Evolutionary conservation across 1,140 invertebrate genomes (phyloP), one percentile per base, ranked within the genome.

Genomic region (Diprion similis): DNA sequence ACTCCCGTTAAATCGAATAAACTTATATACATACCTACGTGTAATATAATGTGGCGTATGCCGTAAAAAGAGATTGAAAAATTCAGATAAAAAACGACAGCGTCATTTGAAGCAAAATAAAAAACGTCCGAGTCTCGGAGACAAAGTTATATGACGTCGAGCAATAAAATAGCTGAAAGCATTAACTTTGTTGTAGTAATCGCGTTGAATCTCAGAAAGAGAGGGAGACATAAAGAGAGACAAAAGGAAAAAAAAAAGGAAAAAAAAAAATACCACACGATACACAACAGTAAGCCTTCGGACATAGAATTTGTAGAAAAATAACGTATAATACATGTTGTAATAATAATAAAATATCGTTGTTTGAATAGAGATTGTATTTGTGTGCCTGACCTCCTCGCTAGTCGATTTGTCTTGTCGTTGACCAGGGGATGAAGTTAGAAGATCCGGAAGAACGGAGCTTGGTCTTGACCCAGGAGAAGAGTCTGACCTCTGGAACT

Each of bases 361-460:
- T 76, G 24, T 70, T 76, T 10, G 13, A 78, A 71, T 73, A 64
- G 13, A 74, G 66, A 75, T 70, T 59, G 51, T 59, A 17, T 59
- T 59, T 59, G 45, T 78, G 68, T 76, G 77, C 88, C 92, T 91
- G 89, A 98, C 96, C 95, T 98, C 97, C 86, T 98, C 97, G 83
- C 95, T 97, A 77, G 94, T 95, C 70, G 95, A 94, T 84, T 97
- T 97, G 89, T 98, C 96, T 83, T 97, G 94, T 67, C 96, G 90
- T 81, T 96, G 95, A 79, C 94, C 94, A 71, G 95, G 95, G 78
- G 93, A 93, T 66, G 91, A 90, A 82, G 96, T 97, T 67, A 99
- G 91, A 74, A 99, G 91, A 89, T 99, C 97, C 48, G 97, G 97
- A 72, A 99, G 90, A 46, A 98, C 97, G 66, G 94, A 95, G 87